Base-by-base conservation (phyloP, 1,140 invertebrate genomes). In the Steinernema khuongi region DNA sequence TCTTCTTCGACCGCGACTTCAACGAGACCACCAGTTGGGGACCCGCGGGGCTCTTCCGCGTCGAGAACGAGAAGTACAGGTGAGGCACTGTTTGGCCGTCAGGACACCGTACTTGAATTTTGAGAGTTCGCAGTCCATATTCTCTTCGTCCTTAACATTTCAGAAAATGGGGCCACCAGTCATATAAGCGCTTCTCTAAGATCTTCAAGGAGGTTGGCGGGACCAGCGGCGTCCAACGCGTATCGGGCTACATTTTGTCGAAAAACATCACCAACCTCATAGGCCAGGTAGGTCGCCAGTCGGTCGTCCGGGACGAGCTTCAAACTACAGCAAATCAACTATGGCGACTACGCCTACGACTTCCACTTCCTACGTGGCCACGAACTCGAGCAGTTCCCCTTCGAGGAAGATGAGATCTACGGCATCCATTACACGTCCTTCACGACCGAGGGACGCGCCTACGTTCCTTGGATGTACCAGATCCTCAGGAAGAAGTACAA, bases 361-460 rank as follows among this genome's bases (percentile, higher is more conserved):
- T 75, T 75, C 31, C 29, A 69, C 29, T 75, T 71, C 33, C 31
- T 76, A 1, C 31, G 41, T 18, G 1, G 32, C 0, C 26, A 68
- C 17, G 74, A 76, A 43, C 67, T 72, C 31, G n/a, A n/a, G 0
- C 50, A 76, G 17, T 69, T 72, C 18, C 70, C 70, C 1, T 68
- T 67, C 26, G 41, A 72, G 67, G 68, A 14, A 44, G 74, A 44
- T 29, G 66, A 31, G 31, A 36, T 71, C 1, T 74, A 76, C 50
- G 69, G 71, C 30, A 43, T 76, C 68, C 74, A 76, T 44, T 76
- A 67, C 73, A 76, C 74, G 1, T 50, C 74, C 29, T 76, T 69
- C 44, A 60, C 72, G 0, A 71, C 74, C 22, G 74, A 76, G 66
- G 74, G 74, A 4, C 69, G 71, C 19, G 43, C 44, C 7, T 77